Conservation (phyloP, 2,888 invertebrate species). For the Latrodectus elegans region DNA sequence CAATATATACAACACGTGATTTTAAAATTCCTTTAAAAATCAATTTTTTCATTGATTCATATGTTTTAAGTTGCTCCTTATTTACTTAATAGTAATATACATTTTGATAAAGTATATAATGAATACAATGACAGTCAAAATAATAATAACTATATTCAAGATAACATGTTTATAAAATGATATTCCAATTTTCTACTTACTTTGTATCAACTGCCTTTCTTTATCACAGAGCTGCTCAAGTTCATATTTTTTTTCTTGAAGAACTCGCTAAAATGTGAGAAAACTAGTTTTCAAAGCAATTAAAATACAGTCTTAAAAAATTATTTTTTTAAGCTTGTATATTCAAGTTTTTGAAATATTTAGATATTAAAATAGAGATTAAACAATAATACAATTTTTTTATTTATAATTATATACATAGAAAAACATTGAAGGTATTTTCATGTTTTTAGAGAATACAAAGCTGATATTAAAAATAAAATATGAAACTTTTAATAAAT, state of each 20-base stretch:
- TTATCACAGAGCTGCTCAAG: conserved; percentile 71
- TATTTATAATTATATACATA: no score
- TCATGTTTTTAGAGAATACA: no score
- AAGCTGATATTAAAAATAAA: no score
- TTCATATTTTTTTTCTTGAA: conserved; percentile 84
- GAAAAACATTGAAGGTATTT: no score
- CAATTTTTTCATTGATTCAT: no score
- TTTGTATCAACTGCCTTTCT: conserved; percentile 75
- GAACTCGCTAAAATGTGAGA: conserved; percentile 79
- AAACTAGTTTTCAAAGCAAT: background rate
- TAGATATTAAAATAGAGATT: background rate
- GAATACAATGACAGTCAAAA: background rate
- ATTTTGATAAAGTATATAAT: no score
- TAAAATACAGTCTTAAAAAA: background rate
- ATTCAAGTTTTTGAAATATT: background rate
- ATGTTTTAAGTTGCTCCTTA: no score
- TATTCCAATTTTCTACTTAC: conserved; percentile 17
- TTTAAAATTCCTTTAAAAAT: no score
- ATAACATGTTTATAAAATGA: no score
- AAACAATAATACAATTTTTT: background rate
- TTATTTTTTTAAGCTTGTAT: background rate
- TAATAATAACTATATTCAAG: background rate
- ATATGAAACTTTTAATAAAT: no score
- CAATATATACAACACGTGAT: no score
- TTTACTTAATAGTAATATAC: no score